A percentile compares a stretch with the other conserved stretches of the same genome.
These are phyloP conservation scores for Hirtodrosophila duncani DNA, from an alignment of 2,888 invertebrate genomes.

Conservation along the genomic window DNA sequence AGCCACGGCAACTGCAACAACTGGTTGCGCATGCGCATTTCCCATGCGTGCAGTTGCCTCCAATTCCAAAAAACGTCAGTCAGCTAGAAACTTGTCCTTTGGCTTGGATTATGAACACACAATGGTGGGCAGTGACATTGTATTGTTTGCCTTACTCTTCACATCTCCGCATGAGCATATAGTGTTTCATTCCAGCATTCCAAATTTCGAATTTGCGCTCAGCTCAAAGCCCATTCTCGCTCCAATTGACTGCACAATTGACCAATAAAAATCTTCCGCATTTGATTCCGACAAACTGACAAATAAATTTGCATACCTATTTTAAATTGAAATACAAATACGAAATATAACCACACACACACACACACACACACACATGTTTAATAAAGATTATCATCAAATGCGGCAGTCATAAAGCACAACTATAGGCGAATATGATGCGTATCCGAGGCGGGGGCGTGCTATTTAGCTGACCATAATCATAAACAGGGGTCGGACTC, in stretches of 20 bases:
- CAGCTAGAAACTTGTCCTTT: conserved; percentile 65
- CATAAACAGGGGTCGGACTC: too few relatives aligned
- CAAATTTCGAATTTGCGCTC: conserved; percentile 19
- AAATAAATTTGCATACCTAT: conserved; percentile 50
- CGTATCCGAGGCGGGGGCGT: too few relatives aligned
- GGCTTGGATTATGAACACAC: conserved; percentile 17
- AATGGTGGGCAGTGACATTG: conserved; percentile 28
- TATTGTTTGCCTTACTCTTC: conserved; percentile 26
- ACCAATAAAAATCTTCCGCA: conserved; percentile 43
- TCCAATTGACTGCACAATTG: conserved; percentile 55
- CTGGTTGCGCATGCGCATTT: conserved; percentile 73
- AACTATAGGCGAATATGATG: too few relatives aligned
- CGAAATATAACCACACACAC: too few relatives aligned
- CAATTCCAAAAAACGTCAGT: conserved; percentile 30
- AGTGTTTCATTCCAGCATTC: conserved; percentile 43
- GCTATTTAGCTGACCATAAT: too few relatives aligned
- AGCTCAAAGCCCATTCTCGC: conserved; percentile 17
- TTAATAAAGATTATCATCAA: conserved; percentile 49
- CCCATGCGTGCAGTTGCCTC: conserved; percentile 66
- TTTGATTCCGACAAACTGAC: conserved; percentile 6
- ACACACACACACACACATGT: too few relatives aligned
- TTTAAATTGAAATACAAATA: too few relatives aligned
- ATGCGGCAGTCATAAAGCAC: conserved; percentile 40
- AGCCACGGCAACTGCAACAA: conserved; percentile 33
- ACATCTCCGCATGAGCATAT: too few relatives aligned